Conservation (phyloP, 1,140 invertebrate genomes). For the Atopsyche davidsoni region DNA sequence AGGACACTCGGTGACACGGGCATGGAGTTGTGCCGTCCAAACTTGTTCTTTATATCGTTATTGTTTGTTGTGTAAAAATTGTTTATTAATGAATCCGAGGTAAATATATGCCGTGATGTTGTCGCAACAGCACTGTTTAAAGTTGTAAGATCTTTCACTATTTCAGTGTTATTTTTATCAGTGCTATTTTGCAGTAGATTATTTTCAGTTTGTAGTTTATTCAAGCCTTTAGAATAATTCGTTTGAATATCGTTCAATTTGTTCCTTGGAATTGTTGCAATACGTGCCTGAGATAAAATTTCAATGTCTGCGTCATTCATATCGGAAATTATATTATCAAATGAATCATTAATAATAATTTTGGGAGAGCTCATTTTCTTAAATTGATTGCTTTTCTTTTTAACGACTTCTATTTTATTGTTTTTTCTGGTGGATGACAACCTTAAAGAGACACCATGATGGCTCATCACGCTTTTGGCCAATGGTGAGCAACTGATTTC, state of each 20-base stretch:
- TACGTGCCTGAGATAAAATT: constrained; percentile 37
- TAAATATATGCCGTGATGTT: not conserved
- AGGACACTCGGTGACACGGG: constrained; percentile 39
- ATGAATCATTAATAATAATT: constrained; percentile 43
- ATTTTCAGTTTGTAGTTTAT: not conserved
- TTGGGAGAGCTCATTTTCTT: no score
- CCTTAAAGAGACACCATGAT: no score
- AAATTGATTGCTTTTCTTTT: no score
- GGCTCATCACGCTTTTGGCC: constrained; percentile 29
- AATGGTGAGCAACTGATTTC: constrained; percentile 33
- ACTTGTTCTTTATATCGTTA: constrained; percentile 26
- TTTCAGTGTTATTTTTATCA: constrained; percentile 26
- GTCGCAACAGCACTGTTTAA: not conserved
- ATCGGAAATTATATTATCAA: constrained; percentile 42
- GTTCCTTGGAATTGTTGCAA: constrained; percentile 23
- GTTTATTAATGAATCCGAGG: not conserved
- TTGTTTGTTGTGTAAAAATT: not conserved
- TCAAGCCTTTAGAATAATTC: not conserved
- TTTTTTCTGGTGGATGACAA: no score
- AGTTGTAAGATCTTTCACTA: not conserved
- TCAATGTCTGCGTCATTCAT: constrained; percentile 47
- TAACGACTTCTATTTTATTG: no score
- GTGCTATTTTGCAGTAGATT: constrained; percentile 13
- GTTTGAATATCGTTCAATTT: constrained; percentile 23
- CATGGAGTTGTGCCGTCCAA: constrained; percentile 44